phyloP scores from a whole-genome alignment of 92 coral and sea anemone species.

The Metridium senile region DNA sequence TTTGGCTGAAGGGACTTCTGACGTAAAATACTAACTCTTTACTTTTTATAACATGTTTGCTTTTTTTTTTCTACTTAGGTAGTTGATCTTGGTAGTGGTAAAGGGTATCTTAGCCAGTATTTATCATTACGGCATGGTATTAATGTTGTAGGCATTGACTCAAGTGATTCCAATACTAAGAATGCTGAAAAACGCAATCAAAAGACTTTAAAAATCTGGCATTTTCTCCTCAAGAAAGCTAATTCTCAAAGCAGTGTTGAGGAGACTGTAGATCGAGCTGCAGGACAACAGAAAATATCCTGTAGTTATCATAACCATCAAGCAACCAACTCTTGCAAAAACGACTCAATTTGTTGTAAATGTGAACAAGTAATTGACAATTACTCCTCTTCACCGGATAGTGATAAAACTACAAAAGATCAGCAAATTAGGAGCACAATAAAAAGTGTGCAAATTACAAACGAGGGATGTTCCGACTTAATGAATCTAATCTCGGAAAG shows the following conservation, averaged over 20 bases:
- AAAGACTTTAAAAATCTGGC: constrained; percentile 68
- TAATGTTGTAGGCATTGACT: constrained; percentile 73
- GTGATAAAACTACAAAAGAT: too few species aligned
- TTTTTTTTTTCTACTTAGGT: constrained; percentile 41
- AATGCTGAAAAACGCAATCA: constrained; percentile 74
- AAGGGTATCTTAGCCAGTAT: constrained; percentile 82
- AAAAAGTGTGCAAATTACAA: too few species aligned
- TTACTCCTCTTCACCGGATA: too few species aligned
- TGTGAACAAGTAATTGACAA: too few species aligned
- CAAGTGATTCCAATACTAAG: constrained; percentile 65
- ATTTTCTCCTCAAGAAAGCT: constrained; percentile 43
- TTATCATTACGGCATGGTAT: constrained; percentile 71
- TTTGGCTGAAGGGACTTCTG: too few species aligned
- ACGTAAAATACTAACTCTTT: not conserved
- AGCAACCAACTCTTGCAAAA: too few species aligned
- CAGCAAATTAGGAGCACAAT: too few species aligned
- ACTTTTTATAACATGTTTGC: not conserved
- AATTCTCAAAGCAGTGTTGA: not conserved
- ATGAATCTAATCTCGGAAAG: too few species aligned
- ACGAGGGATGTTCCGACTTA: too few species aligned
- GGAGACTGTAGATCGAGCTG: not conserved
- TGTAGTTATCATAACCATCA: too few species aligned
- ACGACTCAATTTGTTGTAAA: too few species aligned
- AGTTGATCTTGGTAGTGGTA: constrained; percentile 88
- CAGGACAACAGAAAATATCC: not conserved